Evolutionary conservation across 2,797 vertebrate species (phyloP), one percentile per base, ranked within the genome.

Genomic region (Epinephelus malabaricus): DNA sequence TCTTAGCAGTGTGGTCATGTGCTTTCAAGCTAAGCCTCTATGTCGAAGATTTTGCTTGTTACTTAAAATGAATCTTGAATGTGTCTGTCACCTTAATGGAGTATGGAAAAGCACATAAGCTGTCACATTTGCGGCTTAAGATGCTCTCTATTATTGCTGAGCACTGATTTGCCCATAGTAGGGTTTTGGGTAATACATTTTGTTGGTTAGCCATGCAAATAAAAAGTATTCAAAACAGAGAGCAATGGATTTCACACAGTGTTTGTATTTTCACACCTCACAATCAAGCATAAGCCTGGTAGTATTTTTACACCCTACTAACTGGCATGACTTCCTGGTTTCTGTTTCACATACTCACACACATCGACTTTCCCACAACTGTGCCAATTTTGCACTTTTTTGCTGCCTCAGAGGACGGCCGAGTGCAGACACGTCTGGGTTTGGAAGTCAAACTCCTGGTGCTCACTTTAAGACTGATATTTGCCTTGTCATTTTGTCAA

Each of bases 261-360:
- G 27, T 62, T 50, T 66, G 54, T 61, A 10, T 73, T 58, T 69
- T 82, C 51, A 65, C 71, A 66, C 61, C 53, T 79, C 30, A 59
- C 27, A 46, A 47, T 47, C 34, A 19, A 72, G 2, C 56, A 25
- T 64, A 68, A 23, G 56, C 21, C 46, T 19, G 2, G 4, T 19
- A 6, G 14, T 63, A 38, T 63, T 46, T 30, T 85, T 23, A 25
- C 49, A 21, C 61, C 65, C 75, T 23, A 55, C 46, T 12, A 53
- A 34, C 60, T 30, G 13, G 18, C 46, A 15, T 4, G 5, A 49
- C 30, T 51, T 70, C 17, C 45, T 43, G 19, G n/a, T 67, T 60
- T 63, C 13, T 47, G n/a, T 70, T 59, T 68, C 27, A 56, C 40
- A 25, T 7, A 2, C 72, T 19, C 43, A 15, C 25, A n/a, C 13